These are phyloP conservation scores for Mellilla xanthometata DNA, from an alignment of 2,888 invertebrate species.

Conservation along the genomic window DNA sequence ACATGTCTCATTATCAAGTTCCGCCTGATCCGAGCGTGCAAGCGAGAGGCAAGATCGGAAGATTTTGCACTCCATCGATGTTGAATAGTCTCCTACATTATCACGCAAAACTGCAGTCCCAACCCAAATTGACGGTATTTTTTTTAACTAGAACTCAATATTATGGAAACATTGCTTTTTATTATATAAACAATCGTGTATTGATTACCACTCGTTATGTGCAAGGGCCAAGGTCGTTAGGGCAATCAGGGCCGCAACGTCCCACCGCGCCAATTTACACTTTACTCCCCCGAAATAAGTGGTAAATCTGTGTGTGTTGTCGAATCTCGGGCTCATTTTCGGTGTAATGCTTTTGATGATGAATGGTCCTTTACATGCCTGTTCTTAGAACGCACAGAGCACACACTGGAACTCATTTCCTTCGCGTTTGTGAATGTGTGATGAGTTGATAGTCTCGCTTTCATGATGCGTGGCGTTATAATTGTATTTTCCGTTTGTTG, in stretches of 20 bases:
- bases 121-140: background rate
- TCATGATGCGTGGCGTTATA: constrained; percentile 22
- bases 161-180: constrained; percentile 8
- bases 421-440: constrained; percentile 22
- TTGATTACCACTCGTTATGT: constrained; percentile 48
- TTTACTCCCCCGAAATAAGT: constrained; percentile 29
- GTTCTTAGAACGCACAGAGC: constrained; percentile 30
- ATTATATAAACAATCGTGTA: constrained; percentile 41
- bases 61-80: too few species aligned
- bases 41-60: too few species aligned
- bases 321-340: constrained; percentile 33
- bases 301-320: constrained; percentile 34
- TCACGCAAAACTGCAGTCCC: background rate
- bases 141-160: background rate
- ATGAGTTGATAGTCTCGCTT: constrained; percentile 25
- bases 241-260: constrained; percentile 36
- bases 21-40: too few species aligned
- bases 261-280: constrained; percentile 33
- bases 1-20: too few species aligned
- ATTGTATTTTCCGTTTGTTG: constrained; percentile 22
- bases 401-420: constrained; percentile 24
- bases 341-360: constrained; percentile 38
- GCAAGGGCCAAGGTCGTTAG: constrained; percentile 48
- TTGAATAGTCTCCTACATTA: too few species aligned
- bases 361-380: constrained; percentile 38